Conservation (phyloP, 2,113 vertebrate genomes). For the Acanthisitta chloris region DNA sequence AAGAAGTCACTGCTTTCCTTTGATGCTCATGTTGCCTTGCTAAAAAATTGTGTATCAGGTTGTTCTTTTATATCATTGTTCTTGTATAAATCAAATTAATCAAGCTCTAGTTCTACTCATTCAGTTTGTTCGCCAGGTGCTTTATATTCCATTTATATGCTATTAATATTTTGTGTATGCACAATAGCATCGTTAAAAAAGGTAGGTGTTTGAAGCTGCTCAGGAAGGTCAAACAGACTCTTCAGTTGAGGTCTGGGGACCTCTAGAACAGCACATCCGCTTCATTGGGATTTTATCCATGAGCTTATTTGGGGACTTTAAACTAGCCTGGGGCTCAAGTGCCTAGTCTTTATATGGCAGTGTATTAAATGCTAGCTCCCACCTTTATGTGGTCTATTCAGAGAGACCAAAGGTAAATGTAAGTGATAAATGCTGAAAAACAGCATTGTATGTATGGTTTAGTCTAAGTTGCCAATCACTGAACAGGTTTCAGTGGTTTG, state of each 20-base stretch:
- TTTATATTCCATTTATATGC: background rate
- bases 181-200: background rate
- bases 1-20: background rate
- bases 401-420: background rate
- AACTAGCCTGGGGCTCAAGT: background rate
- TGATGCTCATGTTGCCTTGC: background rate
- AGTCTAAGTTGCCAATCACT: background rate
- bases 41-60: background rate
- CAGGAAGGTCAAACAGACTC: background rate
- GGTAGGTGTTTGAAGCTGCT: background rate
- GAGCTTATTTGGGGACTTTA: background rate
- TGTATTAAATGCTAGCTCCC: background rate
- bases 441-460: background rate
- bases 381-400: background rate
- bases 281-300: background rate
- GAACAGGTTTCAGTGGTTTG: background rate
- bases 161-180: background rate
- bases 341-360: background rate
- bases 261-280: background rate
- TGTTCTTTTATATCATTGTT: background rate
- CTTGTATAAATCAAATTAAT: background rate
- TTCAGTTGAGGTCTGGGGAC: no score
- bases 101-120: background rate
- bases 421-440: background rate
- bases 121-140: background rate